These are phyloP conservation scores for Diarsia rubi DNA, from an alignment of 2,888 invertebrate genomes.

Conservation along the genomic window DNA sequence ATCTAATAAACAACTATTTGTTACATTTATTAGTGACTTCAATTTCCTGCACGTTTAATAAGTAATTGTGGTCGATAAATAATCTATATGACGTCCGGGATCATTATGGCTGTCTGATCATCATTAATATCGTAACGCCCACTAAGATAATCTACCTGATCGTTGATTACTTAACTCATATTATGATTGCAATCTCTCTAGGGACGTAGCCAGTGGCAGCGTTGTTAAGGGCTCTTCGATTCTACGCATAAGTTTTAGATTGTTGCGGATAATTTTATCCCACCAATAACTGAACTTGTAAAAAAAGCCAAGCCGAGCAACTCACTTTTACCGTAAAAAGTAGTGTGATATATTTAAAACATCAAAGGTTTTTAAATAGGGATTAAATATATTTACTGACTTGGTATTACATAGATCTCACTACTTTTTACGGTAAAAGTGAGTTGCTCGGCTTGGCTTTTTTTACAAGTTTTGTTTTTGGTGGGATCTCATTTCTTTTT, in stretches of 20 bases:
- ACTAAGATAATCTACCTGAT: conserved; percentile 10
- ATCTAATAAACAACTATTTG: not conserved
- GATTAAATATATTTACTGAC: too few species aligned
- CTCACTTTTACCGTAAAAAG: too few species aligned
- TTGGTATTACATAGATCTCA: too few species aligned
- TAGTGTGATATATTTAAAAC: too few species aligned
- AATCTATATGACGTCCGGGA: conserved; percentile 19
- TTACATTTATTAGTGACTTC: conserved; percentile 3
- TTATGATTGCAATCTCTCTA: not conserved
- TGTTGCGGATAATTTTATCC: not conserved
- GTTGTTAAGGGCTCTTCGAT: not conserved
- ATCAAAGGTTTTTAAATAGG: too few species aligned
- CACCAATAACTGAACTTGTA: too few species aligned
- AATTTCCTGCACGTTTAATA: not conserved
- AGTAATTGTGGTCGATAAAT: conserved; percentile 20
- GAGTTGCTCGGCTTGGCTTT: too few species aligned
- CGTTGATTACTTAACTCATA: not conserved
- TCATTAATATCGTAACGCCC: conserved; percentile 1
- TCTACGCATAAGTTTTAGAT: too few species aligned
- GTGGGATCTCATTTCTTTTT: too few species aligned
- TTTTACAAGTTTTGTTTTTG: too few species aligned
- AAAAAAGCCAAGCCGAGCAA: too few species aligned
- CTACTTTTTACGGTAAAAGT: too few species aligned
- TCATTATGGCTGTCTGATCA: conserved; percentile 16
- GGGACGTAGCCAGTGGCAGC: not conserved